Evolutionary conservation across 2,113 vertebrate species (phyloP), one percentile per base, ranked within the genome.

Genomic region (Notiomystis cincta): DNA sequence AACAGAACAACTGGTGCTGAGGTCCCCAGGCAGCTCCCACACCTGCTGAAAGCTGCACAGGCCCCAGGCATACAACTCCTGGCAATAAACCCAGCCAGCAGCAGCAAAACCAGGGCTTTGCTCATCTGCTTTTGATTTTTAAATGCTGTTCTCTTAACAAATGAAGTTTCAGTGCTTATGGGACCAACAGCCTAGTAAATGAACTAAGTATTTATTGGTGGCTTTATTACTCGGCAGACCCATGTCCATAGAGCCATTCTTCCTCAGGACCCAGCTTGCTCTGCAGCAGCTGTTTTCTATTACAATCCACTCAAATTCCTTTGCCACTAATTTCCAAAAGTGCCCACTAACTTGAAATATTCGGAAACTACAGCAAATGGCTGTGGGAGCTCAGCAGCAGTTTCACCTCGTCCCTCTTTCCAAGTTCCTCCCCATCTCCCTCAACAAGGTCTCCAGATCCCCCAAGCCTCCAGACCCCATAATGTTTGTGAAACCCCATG

Each of bases 131-230:
- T 90, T 58, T 61, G 33, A 81, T 96, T 94, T 90, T 61, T 48
- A 58, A 94, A 93, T 0, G 15, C 60, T 64, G 38, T 90, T 71
- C 85, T 75, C 89, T 83, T 75, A 93, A 90, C 40, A 92, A 91
- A 96, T 51, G 79, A 92, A 81, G 51, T 93, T 91, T 71, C 91
- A 95, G 53, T 83, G 64, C 95, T 97, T 90, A 82, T 73, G 76
- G 57, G 76, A 94, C 87, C 85, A 92, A 92, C 79, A 88, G 64
- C 20, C 70, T 48, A 92, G 80, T 45, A 95, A 97, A 95, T 86
- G 85, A 96, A 81, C 82, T 67, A 89, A 92, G 89, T 83, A 96
- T 92, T 96, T 96, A 93, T 94, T 93, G 94, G 88, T 85, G 82
- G 85, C 82, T 96, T 90, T 92, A 94, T 90, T 90, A 90, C 82